Percentiles rank a stretch among this genome's conserved stretches.
phyloP scores from a whole-genome alignment of 1,140 invertebrate genomes.

The Octopus sinensis region DNA sequence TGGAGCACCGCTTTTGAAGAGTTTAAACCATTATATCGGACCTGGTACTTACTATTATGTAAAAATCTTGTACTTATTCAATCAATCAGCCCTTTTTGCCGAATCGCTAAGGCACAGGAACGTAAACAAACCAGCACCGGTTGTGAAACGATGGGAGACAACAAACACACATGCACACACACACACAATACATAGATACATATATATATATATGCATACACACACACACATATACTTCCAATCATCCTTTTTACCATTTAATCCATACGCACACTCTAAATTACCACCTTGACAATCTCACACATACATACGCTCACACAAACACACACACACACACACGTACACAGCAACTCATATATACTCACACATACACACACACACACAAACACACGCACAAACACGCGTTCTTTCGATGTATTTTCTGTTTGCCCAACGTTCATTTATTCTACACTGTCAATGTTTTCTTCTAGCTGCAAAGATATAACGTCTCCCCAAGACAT shows the following conservation, averaged over 20 bases:
- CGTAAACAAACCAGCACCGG: too few species aligned
- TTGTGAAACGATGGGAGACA: background rate
- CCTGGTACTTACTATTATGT: too few species aligned
- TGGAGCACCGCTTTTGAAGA: too few species aligned
- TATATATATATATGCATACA: background rate
- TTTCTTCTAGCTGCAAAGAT: too few species aligned
- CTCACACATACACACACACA: background rate
- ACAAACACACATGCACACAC: background rate
- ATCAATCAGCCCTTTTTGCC: too few species aligned
- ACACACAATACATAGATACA: background rate
- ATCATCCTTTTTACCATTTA: background rate
- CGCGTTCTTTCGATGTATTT: background rate
- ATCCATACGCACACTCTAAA: background rate
- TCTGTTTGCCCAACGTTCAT: background rate
- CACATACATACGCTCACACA: background rate
- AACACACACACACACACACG: background rate
- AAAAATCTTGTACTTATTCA: too few species aligned
- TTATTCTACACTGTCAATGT: background rate
- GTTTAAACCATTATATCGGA: too few species aligned
- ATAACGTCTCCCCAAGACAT: too few species aligned
- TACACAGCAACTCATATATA: conserved; percentile 1
- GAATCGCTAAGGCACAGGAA: too few species aligned
- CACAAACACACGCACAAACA: background rate
- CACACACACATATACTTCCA: background rate
- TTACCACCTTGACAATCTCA: background rate